These are phyloP conservation scores for Megalurothrips usitatus DNA, from an alignment of 2,888 invertebrate genomes.

Conservation along the genomic window DNA sequence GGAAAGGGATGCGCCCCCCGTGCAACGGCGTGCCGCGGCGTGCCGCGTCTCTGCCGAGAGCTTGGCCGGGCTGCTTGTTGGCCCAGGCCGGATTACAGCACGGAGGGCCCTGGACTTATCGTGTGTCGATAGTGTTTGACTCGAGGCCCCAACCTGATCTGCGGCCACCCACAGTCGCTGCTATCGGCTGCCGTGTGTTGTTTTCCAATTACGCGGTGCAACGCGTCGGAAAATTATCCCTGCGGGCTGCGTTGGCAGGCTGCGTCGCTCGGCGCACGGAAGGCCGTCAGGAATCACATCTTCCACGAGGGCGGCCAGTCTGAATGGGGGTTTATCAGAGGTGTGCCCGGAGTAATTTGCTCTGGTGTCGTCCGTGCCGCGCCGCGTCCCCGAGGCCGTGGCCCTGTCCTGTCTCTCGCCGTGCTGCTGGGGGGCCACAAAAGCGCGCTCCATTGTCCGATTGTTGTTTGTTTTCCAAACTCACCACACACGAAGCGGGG, in stretches of 20 bases:
- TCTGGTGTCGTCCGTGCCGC: not conserved
- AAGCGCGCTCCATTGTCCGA: not conserved
- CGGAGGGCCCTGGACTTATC: too few species aligned
- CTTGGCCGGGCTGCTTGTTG: too few species aligned
- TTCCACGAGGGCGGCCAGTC: not conserved
- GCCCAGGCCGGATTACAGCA: too few species aligned
- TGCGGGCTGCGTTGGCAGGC: too few species aligned
- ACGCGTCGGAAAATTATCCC: too few species aligned
- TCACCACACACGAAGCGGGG: not conserved
- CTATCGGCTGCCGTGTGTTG: too few species aligned
- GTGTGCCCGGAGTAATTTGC: not conserved
- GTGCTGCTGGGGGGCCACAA: not conserved
- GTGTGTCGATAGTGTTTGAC: too few species aligned
- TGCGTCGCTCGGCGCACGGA: too few species aligned
- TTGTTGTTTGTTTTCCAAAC: conserved; percentile 20
- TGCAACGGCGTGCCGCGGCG: not conserved
- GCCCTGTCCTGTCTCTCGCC: not conserved
- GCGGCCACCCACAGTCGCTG: too few species aligned
- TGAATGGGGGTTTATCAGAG: not conserved
- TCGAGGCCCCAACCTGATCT: too few species aligned
- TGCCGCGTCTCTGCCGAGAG: not conserved
- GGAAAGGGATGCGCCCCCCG: not conserved
- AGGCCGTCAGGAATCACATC: not conserved
- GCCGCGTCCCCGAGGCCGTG: not conserved
- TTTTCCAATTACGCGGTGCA: too few species aligned